Conservation (phyloP, 2,113 vertebrate species). For the Boulengeromyrus knoepffleri region DNA sequence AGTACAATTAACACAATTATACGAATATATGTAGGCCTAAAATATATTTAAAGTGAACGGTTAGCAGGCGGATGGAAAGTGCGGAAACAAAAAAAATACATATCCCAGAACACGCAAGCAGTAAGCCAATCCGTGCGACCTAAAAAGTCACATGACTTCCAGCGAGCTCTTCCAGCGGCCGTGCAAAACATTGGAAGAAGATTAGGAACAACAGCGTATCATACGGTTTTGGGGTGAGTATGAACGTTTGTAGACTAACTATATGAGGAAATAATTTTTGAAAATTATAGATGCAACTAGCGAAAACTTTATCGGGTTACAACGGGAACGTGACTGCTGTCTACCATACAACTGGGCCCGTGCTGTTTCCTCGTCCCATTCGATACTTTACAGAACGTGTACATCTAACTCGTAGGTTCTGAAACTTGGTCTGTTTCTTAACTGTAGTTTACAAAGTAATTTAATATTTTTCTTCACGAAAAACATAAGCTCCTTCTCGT, state of each 20-base stretch:
- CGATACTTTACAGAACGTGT: background rate
- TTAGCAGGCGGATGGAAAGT: background rate
- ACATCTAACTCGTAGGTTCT: background rate
- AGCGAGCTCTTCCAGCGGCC: background rate
- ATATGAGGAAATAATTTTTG: background rate
- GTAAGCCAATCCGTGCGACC: background rate
- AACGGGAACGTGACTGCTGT: background rate
- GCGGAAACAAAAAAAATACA: background rate
- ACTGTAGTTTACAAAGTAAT: background rate
- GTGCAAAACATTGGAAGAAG: background rate
- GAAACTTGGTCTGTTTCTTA: background rate
- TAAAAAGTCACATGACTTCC: background rate
- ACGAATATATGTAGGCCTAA: background rate
- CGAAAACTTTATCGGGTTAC: background rate
- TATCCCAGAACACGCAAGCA: background rate
- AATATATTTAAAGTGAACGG: background rate
- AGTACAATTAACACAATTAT: background rate
- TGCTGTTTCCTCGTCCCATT: background rate
- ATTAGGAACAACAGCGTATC: background rate
- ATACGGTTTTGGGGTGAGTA: background rate
- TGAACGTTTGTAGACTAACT: background rate
- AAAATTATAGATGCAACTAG: background rate
- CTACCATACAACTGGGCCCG: background rate
- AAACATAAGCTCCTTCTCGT: background rate
- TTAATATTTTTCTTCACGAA: background rate